A percentile compares a stretch with the other conserved stretches of the same genome.
These are phyloP conservation scores for Trichogramma pretiosum DNA, from an alignment of 1,140 invertebrate genomes.

Conservation along the genomic window DNA sequence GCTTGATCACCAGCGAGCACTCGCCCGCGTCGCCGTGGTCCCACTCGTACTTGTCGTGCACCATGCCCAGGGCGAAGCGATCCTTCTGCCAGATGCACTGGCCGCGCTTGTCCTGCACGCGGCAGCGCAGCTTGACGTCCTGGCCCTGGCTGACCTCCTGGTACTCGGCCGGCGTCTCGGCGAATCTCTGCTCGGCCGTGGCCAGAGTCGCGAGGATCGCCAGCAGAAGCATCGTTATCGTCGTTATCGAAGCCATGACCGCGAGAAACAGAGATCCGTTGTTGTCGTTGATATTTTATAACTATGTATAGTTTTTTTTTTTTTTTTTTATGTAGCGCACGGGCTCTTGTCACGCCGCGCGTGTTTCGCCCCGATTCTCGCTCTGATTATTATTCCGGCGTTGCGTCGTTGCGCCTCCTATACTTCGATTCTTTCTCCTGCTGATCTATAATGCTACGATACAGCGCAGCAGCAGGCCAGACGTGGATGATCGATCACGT, in stretches of 20 bases:
- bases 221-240: background rate
- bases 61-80: conserved; percentile 78
- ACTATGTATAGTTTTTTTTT: background rate
- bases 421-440: too few species aligned
- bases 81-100: conserved; percentile 89
- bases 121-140: conserved; percentile 69
- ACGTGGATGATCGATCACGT: too few species aligned
- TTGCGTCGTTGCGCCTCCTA: background rate
- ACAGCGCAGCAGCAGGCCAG: too few species aligned
- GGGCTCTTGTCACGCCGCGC: background rate
- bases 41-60: conserved; percentile 84
- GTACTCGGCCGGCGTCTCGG: conserved; percentile 68
- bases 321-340: background rate
- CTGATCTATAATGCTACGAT: too few species aligned
- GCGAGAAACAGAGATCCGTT: background rate
- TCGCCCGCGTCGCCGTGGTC: conserved; percentile 57
- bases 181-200: conserved; percentile 62
- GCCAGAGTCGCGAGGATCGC: background rate
- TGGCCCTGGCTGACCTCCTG: conserved; percentile 81
- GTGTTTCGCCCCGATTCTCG: background rate
- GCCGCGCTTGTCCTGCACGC: conserved; percentile 75
- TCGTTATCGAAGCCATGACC: too few species aligned
- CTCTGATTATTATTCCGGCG: background rate
- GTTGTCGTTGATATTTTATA: too few species aligned
- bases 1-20: conserved; percentile 73